Base-by-base conservation (phyloP, 2,797 vertebrate species). In the Helostoma temminkii region DNA sequence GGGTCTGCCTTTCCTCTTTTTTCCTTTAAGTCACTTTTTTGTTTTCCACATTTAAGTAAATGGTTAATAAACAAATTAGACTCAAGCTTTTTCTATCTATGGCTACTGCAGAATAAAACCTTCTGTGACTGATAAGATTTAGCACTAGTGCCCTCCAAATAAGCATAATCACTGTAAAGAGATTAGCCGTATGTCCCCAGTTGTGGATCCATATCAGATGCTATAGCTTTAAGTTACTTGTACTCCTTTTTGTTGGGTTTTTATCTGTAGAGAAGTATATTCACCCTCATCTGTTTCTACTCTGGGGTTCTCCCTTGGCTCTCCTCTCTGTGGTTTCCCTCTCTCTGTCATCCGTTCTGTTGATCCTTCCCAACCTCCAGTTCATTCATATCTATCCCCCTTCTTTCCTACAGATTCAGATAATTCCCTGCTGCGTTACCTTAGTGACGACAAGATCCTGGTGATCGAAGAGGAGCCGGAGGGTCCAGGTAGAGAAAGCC, bases 381-480 rank as follows among this genome's bases (percentile, higher is more conserved):
- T 58, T 46, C 39, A 30, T 71, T 43, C 43, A 10, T 62, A 18
- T 67, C 48, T 58, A 2, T 34, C 6, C 42, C 30, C 18, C 6
- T 8, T 36, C 5, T 41, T 52, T 65, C 57, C 50, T 42, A 34
- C 80, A 96, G 95, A 97, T 88, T 97, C 96, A 42, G 96, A 96
- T 93, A 96, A 95, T 82, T 96, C 96, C 9, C 93, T 96, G 78
- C 87, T 96, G 88, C 95, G 94, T 16, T 96, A 97, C 85, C 93
- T 96, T 80, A 96, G 94, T 21, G 96, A 97, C 7, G 96, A 98
- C 90, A 97, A 97, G 90, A 97, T 96, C 91, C 84, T 97, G 81
- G 95, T 95, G 84, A 96, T 97, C 49, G 95, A 97, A 88, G 96
- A 97, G 76, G 93, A 96, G 78, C 94, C 95, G 0, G 88, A 95